A percentile compares a stretch with the other conserved stretches of the same genome.
Evolutionary conservation across 2,113 vertebrate species (phyloP).

Genomic region (Cisticola juncidis): DNA sequence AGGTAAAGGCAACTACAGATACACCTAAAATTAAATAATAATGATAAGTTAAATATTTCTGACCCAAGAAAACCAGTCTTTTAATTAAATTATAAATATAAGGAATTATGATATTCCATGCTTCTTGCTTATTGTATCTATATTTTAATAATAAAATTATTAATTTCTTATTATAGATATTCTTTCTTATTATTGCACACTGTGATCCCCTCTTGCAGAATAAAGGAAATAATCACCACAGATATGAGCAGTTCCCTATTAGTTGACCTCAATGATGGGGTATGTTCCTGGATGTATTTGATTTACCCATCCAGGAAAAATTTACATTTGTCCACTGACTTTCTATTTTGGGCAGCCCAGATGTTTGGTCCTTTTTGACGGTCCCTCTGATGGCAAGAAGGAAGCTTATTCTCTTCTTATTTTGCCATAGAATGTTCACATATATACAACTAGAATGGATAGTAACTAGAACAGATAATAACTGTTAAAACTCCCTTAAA

Average conservation of each 20-base stretch:
- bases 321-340: background rate
- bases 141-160: background rate
- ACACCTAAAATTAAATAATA: background rate
- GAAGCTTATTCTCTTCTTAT: background rate
- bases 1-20: background rate
- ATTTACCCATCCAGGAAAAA: background rate
- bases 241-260: background rate
- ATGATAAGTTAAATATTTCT: background rate
- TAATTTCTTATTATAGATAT: background rate
- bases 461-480: background rate
- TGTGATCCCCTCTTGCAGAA: rapidly evolving
- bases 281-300: background rate
- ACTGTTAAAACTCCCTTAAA: background rate
- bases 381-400: background rate
- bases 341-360: background rate
- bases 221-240: background rate
- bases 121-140: background rate
- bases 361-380: background rate
- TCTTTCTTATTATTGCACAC: background rate
- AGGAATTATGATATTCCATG: background rate
- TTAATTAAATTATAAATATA: background rate
- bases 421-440: background rate
- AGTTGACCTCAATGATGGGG: background rate
- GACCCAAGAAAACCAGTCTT: background rate
- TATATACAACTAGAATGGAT: background rate